phyloP scores from a whole-genome alignment of 1,140 invertebrate species.

The Riptortus pedestris region DNA sequence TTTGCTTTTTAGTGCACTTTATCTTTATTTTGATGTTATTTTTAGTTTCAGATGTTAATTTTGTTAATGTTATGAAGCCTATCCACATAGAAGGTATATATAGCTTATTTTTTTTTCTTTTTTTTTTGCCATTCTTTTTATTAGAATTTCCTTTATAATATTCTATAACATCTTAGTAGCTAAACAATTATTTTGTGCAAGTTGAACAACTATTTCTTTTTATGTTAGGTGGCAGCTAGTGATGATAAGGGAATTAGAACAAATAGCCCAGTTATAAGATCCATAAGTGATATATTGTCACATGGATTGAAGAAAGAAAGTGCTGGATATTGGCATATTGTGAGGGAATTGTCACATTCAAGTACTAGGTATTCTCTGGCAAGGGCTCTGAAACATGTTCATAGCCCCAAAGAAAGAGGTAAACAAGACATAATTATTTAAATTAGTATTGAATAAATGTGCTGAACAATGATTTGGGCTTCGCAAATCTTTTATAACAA shows the following conservation, averaged over 20 bases:
- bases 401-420: constrained; percentile 17
- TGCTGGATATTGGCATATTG: constrained; percentile 24
- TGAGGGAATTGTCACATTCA: constrained; percentile 22
- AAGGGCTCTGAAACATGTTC: constrained; percentile 22
- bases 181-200: too few species aligned
- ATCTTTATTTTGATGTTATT: neutral
- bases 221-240: constrained; percentile 8
- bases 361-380: constrained; percentile 17
- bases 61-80: constrained; percentile 2
- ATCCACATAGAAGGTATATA: constrained; percentile 1
- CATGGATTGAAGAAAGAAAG: constrained; percentile 20
- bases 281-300: constrained; percentile 19
- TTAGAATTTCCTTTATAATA: too few species aligned
- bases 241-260: constrained; percentile 16
- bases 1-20: neutral
- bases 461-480: too few species aligned
- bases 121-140: neutral
- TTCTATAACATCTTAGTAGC: too few species aligned
- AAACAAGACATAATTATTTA: neutral
- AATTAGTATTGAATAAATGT: too few species aligned
- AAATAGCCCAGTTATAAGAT: constrained; percentile 18
- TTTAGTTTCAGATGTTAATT: constrained; percentile 14
- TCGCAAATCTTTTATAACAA: too few species aligned
- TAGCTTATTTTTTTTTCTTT: too few species aligned
- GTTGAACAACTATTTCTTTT: too few species aligned